Base-by-base conservation (phyloP, 2,888 invertebrate species). In the Iphiclides podalirius region DNA sequence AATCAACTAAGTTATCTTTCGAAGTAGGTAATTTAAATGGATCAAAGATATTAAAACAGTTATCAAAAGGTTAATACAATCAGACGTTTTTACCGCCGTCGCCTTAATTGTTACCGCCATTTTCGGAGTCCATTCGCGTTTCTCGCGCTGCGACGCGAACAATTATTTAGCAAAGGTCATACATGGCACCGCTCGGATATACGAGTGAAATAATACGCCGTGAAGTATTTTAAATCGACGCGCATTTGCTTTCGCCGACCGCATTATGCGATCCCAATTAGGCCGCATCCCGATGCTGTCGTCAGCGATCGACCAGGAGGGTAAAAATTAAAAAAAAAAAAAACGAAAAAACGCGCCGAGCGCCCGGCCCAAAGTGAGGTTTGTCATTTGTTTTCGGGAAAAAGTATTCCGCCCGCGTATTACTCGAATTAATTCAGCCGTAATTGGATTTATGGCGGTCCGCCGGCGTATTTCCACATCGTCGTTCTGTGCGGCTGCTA, bases 401-500 rank as follows among this genome's bases (percentile, higher is more conserved):
- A 36, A 59, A 62, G 65, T 61, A 66, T 61, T 58, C 62, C 62
- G 47, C 47, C 57, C 52, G 58, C 65, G 70, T 75, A 74, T 77
- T 75, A 71, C 67, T 69, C 61, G 70, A 76, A 77, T 79, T 81
- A 79, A 81, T 80, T 82, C 75, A 72, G 64, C 63, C 75, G 72
- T 82, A 79, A 82, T 81, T 80, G 81, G 71, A 82, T 83, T 82
- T 84, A 83, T 79, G 67, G 72, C 61, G 62, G 65, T 64, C 54
- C 53, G 57, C 60, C 57, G 52, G 69, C 68, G 64, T 73, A 71
- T 72, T 72, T 70, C 66, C 71, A 64, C 75, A 75, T 64, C 67
- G 58, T 57, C 61, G 52, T 63, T 54, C 66, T 70, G 71, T 72
- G 71, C 64, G 73, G 70, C 84, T 83, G 71, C 84, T 85, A 85